These are phyloP conservation scores for Aphelocoma californica DNA, from an alignment of 2,797 vertebrate genomes.

Conservation along the genomic window DNA sequence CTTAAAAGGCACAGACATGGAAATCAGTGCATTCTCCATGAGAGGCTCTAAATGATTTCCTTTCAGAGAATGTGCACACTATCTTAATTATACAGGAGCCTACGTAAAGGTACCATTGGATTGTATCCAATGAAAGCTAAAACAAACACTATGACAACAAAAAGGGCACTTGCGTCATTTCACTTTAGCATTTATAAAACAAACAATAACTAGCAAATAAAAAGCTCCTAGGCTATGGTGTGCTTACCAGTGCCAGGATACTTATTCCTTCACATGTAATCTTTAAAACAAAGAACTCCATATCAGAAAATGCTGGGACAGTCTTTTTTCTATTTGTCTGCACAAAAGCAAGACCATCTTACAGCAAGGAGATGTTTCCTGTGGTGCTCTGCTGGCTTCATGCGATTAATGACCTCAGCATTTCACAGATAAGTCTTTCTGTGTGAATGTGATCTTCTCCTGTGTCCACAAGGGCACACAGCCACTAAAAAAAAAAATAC, in stretches of 20 bases:
- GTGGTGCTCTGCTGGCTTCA: background rate
- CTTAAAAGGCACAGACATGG: slow-evolving; percentile 32
- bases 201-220: slow-evolving; percentile 78
- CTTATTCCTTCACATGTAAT: slow-evolving; percentile 14
- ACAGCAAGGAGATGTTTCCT: background rate
- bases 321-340: background rate
- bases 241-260: slow-evolving; percentile 44
- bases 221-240: slow-evolving; percentile 52
- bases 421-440: background rate
- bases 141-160: slow-evolving; percentile 79
- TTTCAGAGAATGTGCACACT: slow-evolving; percentile 60
- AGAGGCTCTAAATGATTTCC: slow-evolving; percentile 56
- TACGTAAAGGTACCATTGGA: slow-evolving; percentile 71
- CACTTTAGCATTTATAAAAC: slow-evolving; percentile 63
- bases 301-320: background rate
- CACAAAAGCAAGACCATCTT: background rate
- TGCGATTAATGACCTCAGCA: background rate
- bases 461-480: background rate
- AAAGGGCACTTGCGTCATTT: slow-evolving; percentile 76
- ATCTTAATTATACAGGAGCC: slow-evolving; percentile 71
- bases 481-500: background rate
- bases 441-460: background rate
- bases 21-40: slow-evolving; percentile 29
- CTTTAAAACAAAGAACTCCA: slow-evolving; percentile 29
- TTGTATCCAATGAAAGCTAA: slow-evolving; percentile 66